Conservation (phyloP, 1,140 invertebrate genomes). For the Galleria mellonella region DNA sequence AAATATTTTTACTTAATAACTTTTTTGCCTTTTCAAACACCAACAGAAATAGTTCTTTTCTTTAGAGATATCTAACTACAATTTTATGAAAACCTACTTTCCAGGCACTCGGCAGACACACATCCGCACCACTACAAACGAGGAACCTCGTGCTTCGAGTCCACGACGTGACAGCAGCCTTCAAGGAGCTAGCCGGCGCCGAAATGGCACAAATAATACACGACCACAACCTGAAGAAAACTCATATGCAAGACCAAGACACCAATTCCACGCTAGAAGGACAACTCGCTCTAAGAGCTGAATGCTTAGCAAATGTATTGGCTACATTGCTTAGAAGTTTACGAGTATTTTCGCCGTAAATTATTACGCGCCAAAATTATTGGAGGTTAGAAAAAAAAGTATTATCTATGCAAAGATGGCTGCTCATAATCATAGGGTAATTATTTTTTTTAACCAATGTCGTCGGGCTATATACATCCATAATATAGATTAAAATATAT, state of each 20-base stretch:
- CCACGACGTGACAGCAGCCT: conserved; percentile 86
- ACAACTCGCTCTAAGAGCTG: conserved; percentile 83
- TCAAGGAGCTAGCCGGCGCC: conserved; percentile 79
- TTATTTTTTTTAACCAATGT: conserved; percentile 6
- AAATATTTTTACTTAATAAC: no score
- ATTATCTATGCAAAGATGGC: conserved; percentile 1
- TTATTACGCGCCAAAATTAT: neutral
- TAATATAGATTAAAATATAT: conserved; percentile 11
- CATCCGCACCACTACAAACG: conserved; percentile 84
- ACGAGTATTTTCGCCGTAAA: conserved; percentile 84
- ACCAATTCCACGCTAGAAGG: conserved; percentile 73
- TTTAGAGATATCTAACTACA: no score
- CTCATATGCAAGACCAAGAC: conserved; percentile 53
- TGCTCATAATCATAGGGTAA: conserved; percentile 6
- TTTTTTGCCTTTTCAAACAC: no score
- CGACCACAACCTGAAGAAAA: conserved; percentile 59
- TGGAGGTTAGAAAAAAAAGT: neutral
- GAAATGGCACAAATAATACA: conserved; percentile 74
- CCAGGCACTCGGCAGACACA: conserved; percentile 82
- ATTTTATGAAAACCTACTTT: conserved; percentile 6
- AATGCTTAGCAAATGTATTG: conserved; percentile 86
- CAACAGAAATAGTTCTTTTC: no score
- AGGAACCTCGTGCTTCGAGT: conserved; percentile 87
- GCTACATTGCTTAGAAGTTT: conserved; percentile 87
- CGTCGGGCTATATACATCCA: conserved; percentile 15